These are phyloP conservation scores for Otolemur crassicaudatus DNA, from an alignment of 2,797 vertebrate genomes.

Conservation along the genomic window DNA sequence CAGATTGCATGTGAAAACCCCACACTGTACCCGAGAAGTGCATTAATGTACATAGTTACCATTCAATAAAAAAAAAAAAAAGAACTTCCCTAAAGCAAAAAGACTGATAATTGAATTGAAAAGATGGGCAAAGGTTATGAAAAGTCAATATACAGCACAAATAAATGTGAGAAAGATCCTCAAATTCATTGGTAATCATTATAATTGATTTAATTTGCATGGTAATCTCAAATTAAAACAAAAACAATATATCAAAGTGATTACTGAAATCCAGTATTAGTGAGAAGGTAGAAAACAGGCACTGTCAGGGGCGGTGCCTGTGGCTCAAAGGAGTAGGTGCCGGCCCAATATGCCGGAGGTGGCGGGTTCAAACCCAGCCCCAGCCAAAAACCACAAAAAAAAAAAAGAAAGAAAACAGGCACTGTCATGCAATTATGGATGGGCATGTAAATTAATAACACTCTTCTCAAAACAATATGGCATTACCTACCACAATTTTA, in stretches of 20 bases:
- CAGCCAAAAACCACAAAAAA: no score
- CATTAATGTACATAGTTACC: no score
- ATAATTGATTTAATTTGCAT: not conserved
- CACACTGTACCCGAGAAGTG: no score
- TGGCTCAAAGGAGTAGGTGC: no score
- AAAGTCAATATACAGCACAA: not conserved
- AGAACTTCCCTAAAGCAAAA: no score
- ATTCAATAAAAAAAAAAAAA: no score
- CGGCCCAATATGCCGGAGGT: no score
- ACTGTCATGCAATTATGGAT: not conserved
- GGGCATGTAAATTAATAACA: not conserved
- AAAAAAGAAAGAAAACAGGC: not conserved
- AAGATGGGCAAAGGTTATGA: not conserved
- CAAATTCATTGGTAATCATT: not conserved
- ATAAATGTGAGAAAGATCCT: not conserved
- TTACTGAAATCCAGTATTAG: not conserved
- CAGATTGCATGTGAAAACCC: no score
- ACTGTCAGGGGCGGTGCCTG: not conserved
- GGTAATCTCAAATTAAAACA: conserved; percentile 15
- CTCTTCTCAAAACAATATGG: not conserved
- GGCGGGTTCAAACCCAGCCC: no score
- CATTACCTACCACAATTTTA: not conserved
- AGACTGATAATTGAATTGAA: not conserved
- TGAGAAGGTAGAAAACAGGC: not conserved
- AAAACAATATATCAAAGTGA: not conserved